These are phyloP conservation scores for Delichon dasypus DNA, from an alignment of 2,797 vertebrate genomes.

Conservation along the genomic window DNA sequence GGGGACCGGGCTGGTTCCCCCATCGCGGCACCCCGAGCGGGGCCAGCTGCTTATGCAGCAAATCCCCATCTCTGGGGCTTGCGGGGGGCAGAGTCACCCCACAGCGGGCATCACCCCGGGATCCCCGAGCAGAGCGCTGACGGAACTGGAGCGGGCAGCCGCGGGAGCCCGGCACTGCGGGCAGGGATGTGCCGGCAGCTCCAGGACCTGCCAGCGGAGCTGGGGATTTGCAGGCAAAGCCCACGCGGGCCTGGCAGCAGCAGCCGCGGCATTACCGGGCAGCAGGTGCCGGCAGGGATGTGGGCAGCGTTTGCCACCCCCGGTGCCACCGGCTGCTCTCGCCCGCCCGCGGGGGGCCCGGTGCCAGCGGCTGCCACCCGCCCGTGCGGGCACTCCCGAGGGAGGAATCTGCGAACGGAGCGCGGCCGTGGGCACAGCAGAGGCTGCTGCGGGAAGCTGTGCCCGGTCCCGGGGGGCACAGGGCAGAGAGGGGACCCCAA, in stretches of 20 bases:
- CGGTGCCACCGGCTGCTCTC: slow-evolving; percentile 7
- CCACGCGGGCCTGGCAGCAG: not conserved
- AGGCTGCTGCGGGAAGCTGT: not conserved
- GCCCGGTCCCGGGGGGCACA: rapidly evolving
- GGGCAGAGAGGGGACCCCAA: not conserved
- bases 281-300: slow-evolving; percentile 27
- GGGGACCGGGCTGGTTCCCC: too few species aligned
- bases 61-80: rapidly evolving
- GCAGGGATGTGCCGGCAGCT: not conserved
- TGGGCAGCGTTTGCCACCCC: not conserved
- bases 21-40: not conserved
- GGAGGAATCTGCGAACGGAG: not conserved
- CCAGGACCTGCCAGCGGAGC: rapidly evolving
- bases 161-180: rapidly evolving
- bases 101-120: not conserved
- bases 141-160: not conserved
- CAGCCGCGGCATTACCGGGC: not conserved
- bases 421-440: not conserved
- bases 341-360: not conserved
- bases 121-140: rapidly evolving
- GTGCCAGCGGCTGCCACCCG: slow-evolving; percentile 20
- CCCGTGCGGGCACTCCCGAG: not conserved
- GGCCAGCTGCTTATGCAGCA: not conserved
- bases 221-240: not conserved
- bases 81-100: not conserved